Base-by-base conservation (phyloP, 2,888 invertebrate species). In the Macaria notata region DNA sequence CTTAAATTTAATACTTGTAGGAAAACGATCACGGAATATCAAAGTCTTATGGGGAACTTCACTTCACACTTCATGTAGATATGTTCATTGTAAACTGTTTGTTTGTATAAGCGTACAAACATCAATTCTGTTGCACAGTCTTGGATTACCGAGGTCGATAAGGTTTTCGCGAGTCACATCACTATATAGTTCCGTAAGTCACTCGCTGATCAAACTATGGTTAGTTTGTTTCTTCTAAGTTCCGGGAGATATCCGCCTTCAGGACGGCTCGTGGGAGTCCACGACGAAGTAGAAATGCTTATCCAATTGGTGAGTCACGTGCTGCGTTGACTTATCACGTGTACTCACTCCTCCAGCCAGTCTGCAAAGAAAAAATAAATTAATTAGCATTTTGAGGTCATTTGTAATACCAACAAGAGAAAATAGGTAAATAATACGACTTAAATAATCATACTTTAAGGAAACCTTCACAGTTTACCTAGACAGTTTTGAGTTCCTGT, bases 261-360 rank as follows among this genome's bases (percentile, higher is more conserved):
- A 29, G 49, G 49, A 49, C 50, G 31, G 54, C 54, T 59, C 57
- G 55, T 50, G 57, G 51, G 44, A 7, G 30, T 42, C 46, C 61
- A 52, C 61, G 57, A 43, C 39, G 52, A 60, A 54, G 47, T 54
- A 51, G 38, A 43, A 50, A 39, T 55, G 59, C 66, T 66, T 68
- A 64, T 74, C 70, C 73, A 74, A 72, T 70, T 70, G 71, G 76
- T 73, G 76, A 75, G 73, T 80, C 73, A 66, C 62, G 71, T 67
- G 69, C 77, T 75, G 72, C 75, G 77, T 82, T 83, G 83, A 88
- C 93, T 94, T 95, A 96, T 97, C 97, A 97, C 96, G 97, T 96
- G 92, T 97, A 97, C 91, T 97, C 97, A 79, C 96, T 95, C 92
- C 97, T 94, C 97, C 97, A 97, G 80, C 97, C 95, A 87, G 95